phyloP scores from a whole-genome alignment of 2,113 vertebrate genomes.

The Sphyrna mokarran region DNA sequence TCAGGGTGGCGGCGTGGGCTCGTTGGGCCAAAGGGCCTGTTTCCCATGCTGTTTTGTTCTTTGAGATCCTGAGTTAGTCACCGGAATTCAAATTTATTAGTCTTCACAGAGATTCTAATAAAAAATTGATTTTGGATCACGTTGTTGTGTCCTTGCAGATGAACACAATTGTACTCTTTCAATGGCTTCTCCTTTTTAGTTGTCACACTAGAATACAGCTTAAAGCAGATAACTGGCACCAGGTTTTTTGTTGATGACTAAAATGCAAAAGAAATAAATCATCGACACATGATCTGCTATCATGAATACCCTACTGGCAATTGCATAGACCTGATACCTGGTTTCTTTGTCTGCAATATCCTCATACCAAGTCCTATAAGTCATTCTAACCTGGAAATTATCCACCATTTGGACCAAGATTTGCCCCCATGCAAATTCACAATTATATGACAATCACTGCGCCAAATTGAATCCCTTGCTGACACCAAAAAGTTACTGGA shows the following conservation, averaged over 20 bases:
- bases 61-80: too few relatives aligned
- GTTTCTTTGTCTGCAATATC: neutral
- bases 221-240: neutral
- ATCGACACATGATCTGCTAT: neutral
- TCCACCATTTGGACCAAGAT: neutral
- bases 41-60: too few relatives aligned
- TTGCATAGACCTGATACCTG: neutral
- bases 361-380: neutral
- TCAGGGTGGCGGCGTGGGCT: too few relatives aligned
- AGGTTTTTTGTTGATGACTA: neutral
- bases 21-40: too few relatives aligned
- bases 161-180: neutral
- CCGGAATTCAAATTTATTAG: too few relatives aligned
- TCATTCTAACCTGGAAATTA: neutral
- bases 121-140: neutral
- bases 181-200: neutral
- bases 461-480: neutral
- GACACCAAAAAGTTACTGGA: neutral
- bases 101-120: neutral
- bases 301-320: neutral
- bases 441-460: neutral
- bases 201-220: neutral
- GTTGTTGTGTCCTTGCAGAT: neutral
- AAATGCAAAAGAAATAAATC: neutral
- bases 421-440: neutral